Percentiles rank a stretch among this genome's conserved stretches.
These are phyloP conservation scores for Myiothlypis chrysogaster DNA, from an alignment of 2,797 vertebrate species.

Conservation along the genomic window DNA sequence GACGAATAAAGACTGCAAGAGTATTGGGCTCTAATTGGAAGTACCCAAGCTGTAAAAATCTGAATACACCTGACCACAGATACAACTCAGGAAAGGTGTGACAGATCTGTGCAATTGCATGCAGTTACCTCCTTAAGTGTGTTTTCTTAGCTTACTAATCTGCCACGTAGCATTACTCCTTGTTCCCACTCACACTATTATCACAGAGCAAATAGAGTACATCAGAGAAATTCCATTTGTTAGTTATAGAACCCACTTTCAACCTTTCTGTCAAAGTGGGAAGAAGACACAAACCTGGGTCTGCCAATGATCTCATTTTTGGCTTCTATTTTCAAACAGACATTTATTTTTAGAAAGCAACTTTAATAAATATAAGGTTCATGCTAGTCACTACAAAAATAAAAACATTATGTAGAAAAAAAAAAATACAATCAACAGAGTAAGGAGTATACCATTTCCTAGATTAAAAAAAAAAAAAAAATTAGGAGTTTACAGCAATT, in stretches of 20 bases:
- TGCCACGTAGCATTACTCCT: accelerated
- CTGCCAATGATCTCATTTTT: background rate
- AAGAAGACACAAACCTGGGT: background rate
- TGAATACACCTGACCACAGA: background rate
- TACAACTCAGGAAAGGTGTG: background rate
- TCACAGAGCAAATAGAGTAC: background rate
- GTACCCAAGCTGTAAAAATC: background rate
- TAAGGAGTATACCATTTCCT: background rate
- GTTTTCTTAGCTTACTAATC: background rate
- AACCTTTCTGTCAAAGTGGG: background rate
- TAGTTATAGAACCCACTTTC: background rate
- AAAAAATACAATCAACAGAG: background rate
- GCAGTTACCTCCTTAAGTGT: background rate
- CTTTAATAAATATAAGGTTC: background rate
- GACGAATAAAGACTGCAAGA: background rate
- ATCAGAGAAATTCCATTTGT: background rate
- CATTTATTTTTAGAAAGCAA: background rate
- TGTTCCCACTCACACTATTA: background rate
- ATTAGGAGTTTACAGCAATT: background rate
- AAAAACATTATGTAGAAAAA: background rate
- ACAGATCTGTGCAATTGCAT: background rate
- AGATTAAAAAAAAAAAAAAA: background rate
- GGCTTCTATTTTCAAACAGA: background rate
- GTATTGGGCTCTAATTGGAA: background rate
- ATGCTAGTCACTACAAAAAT: background rate